Conservation (phyloP, 35 echinoderm and acorn worm genomes). For the Apostichopus californicus region DNA sequence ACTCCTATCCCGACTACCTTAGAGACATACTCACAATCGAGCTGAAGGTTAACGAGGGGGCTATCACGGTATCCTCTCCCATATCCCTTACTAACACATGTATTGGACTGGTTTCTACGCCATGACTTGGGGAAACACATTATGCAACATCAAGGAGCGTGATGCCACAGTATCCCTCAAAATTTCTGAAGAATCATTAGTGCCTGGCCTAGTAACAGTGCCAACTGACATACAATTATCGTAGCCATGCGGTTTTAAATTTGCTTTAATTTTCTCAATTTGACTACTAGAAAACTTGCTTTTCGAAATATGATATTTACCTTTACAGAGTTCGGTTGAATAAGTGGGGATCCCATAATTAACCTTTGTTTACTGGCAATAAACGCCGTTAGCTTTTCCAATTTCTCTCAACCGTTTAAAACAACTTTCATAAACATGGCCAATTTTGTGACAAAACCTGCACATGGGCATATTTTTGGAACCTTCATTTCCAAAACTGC, state of each 20-base stretch:
- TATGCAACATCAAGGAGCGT: neutral
- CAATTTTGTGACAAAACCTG: slow-evolving; percentile 22
- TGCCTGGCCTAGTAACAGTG: neutral
- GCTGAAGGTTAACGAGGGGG: neutral
- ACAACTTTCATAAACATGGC: neutral
- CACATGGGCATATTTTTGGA: neutral
- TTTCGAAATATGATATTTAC: neutral
- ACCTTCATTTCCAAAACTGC: neutral
- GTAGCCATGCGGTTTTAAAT: too few relatives aligned
- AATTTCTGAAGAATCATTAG: neutral
- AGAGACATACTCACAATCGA: neutral
- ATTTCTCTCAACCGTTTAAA: neutral
- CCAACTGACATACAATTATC: too few relatives aligned
- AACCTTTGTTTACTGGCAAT: neutral
- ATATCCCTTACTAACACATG: neutral
- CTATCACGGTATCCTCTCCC: neutral
- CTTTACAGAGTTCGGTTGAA: neutral
- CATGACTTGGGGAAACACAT: neutral
- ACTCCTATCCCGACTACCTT: too few relatives aligned
- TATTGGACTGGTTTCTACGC: neutral
- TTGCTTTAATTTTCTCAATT: neutral
- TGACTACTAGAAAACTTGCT: neutral
- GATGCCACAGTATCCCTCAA: neutral
- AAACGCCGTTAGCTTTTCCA: slow-evolving; percentile 34
- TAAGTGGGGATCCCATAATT: too few relatives aligned